These are phyloP conservation scores for Trichogramma pretiosum DNA, from an alignment of 1,140 invertebrate genomes.

Conservation along the genomic window DNA sequence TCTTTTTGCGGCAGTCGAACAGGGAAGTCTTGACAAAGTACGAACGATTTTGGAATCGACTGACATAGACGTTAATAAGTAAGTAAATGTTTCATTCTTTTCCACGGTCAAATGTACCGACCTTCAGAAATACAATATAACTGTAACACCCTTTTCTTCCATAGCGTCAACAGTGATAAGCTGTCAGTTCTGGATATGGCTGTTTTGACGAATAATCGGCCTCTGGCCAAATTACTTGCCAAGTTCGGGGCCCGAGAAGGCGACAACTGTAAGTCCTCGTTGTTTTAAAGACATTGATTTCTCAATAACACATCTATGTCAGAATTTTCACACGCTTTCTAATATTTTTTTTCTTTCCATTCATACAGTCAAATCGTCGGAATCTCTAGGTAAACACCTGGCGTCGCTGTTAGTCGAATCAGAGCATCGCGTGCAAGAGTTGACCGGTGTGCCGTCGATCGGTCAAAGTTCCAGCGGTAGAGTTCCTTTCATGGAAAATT, in stretches of 20 bases:
- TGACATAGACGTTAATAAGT: slow-evolving; percentile 89
- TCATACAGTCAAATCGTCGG: slow-evolving; percentile 57
- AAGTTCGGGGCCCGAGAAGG: slow-evolving; percentile 82
- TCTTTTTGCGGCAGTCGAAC: slow-evolving; percentile 67
- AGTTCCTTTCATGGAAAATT: slow-evolving; percentile 39
- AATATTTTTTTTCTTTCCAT: no score
- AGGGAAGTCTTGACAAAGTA: slow-evolving; percentile 84
- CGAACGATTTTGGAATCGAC: slow-evolving; percentile 81
- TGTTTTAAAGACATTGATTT: no score
- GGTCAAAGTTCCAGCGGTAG: slow-evolving; percentile 24
- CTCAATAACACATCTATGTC: no score
- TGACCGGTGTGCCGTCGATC: slow-evolving; percentile 44
- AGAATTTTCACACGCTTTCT: no score
- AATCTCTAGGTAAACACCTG: slow-evolving; percentile 63
- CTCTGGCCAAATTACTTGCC: slow-evolving; percentile 79
- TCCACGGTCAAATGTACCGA: neutral
- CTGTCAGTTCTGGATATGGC: slow-evolving; percentile 84
- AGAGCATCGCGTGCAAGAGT: slow-evolving; percentile 64
- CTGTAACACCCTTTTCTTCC: slow-evolving; percentile 15
- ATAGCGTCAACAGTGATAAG: slow-evolving; percentile 77
- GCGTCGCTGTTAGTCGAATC: slow-evolving; percentile 70
- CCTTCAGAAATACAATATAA: neutral
- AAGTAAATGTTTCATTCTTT: slow-evolving; percentile 28
- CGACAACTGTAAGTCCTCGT: slow-evolving; percentile 75
- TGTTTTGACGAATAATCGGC: slow-evolving; percentile 76